Percentiles rank a stretch among this genome's conserved stretches.
phyloP scores from a whole-genome alignment of 64 coral and sea anemone species.

The Porites lutea region DNA sequence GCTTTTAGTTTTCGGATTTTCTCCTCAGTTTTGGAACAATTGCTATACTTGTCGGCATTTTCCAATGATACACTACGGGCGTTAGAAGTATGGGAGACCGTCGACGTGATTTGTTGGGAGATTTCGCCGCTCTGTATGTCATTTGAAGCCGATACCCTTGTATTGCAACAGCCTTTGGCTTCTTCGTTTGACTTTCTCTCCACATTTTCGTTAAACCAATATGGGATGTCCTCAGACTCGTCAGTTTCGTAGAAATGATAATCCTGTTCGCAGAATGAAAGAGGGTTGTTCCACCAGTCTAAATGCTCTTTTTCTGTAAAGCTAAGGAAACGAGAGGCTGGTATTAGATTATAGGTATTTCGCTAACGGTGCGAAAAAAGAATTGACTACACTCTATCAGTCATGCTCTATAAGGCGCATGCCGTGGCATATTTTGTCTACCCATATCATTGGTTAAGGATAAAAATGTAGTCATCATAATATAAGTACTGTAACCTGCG shows the following conservation, averaged over 20 bases:
- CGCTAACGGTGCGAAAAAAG: no score
- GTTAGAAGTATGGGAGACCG: not conserved
- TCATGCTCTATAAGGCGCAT: no score
- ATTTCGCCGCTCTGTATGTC: not conserved
- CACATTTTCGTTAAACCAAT: not conserved
- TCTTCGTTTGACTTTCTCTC: not conserved
- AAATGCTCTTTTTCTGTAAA: not conserved
- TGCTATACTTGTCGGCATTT: not conserved
- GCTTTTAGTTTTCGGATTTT: conserved; percentile 10
- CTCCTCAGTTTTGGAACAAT: not conserved
- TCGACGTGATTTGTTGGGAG: not conserved
- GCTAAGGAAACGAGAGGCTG: not conserved
- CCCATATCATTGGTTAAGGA: no score
- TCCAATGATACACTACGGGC: not conserved
- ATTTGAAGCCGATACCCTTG: not conserved
- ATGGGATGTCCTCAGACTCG: not conserved
- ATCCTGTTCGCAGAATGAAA: not conserved
- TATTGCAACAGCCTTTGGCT: not conserved
- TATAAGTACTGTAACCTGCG: no score
- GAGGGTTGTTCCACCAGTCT: conserved; percentile 10
- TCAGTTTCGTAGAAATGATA: not conserved
- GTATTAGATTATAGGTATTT: not conserved
- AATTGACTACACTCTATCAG: no score
- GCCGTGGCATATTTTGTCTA: no score
- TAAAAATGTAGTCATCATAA: no score